phyloP scores from a whole-genome alignment of 2,797 vertebrate species.

The Eulemur albifrons region DNA sequence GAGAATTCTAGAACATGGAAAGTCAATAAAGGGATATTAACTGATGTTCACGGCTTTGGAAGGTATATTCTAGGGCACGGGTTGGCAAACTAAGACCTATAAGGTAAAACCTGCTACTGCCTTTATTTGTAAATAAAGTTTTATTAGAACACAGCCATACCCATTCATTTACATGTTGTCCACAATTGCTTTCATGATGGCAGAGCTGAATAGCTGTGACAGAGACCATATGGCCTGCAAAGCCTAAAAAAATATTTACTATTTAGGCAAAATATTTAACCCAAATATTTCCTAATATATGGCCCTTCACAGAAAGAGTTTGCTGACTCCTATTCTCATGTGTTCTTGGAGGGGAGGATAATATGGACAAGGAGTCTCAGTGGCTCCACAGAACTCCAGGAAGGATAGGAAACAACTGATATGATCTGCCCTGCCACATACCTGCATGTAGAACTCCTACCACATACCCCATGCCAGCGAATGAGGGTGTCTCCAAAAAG shows the following conservation, averaged over 20 bases:
- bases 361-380: neutral
- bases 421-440: fast-evolving
- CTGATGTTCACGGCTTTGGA: neutral
- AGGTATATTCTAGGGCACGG: neutral
- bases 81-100: neutral
- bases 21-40: neutral
- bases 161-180: neutral
- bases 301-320: neutral
- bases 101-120: neutral
- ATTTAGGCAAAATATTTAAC: neutral
- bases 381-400: neutral
- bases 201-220: neutral
- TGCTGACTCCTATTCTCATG: neutral
- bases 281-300: neutral
- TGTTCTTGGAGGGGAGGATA: neutral
- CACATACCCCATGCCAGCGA: neutral
- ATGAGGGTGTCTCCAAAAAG: neutral
- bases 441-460: neutral
- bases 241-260: neutral
- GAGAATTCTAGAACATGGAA: neutral
- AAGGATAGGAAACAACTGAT: neutral
- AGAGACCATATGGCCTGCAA: neutral
- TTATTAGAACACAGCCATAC: neutral
- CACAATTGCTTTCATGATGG: neutral
- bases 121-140: neutral